Base-by-base conservation (phyloP, 2,888 invertebrate species). In the Linnaemya vulpina region DNA sequence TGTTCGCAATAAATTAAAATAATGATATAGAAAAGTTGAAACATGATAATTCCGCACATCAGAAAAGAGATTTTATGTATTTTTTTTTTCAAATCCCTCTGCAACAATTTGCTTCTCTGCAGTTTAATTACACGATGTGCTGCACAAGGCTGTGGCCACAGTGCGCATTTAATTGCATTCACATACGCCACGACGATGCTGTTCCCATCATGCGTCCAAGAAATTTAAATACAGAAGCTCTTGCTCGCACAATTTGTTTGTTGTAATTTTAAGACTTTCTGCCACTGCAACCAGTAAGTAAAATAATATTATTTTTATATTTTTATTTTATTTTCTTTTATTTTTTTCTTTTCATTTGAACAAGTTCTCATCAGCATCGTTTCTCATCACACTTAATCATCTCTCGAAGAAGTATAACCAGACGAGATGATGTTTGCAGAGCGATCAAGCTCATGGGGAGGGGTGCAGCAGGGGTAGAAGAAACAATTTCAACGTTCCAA, bases 351-450 rank as follows among this genome's bases (percentile, higher is more conserved):
- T 51, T 30, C n/a, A n/a, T 81, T 46, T 70, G 30, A 63, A 71
- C 76, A 67, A 30, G 22, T 75, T 81, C 68, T 74, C 77, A 81
- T 84, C 77, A 68, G 68, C 77, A 73, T 65, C 82, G 71, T 65
- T 75, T 71, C 82, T 75, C 85, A 85, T 85, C 78, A 85, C 82
- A 82, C 71, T 85, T 82, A 85, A 82, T 82, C 85, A 82, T 82
- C 70, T 76, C 74, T 60, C 60, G 20, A 55, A 82, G 75, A 58
- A 85, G 53, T 35, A 63, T 13, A 71, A 67, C 40, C 65, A 73
- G 65, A 71, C 82, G 58, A 53, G 58, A 51, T 15, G 20, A 30
- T 53, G 17, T 62, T 71, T 43, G 17, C 55, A 51, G n/a, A 51
- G 65, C 49, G 40, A 53, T 43, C 1, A 15, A 4, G 1, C 22